Percentiles rank a stretch among this genome's conserved stretches.
phyloP scores from a whole-genome alignment of 2,888 invertebrate genomes.

The Stegophylla sp. region DNA sequence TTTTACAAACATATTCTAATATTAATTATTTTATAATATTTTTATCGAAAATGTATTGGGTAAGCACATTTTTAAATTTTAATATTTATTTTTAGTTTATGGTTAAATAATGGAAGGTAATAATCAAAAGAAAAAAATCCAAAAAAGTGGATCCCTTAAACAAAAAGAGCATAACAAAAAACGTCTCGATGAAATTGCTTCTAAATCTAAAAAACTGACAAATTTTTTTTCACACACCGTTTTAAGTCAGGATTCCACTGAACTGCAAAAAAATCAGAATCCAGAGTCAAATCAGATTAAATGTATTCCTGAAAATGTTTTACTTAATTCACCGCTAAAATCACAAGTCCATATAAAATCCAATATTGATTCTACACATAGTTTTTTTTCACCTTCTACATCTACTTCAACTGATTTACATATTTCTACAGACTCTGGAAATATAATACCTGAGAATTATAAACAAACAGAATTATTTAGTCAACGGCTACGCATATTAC shows the following conservation, averaged over 20 bases:
- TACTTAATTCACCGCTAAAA: neutral
- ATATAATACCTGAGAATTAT: neutral
- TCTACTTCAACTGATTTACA: slow-evolving; percentile 3
- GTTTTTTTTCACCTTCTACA: neutral
- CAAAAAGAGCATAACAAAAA: slow-evolving; percentile 8
- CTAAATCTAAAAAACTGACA: slow-evolving; percentile 7
- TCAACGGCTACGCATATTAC: too few relatives aligned
- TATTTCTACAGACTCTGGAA: too few relatives aligned
- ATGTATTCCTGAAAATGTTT: neutral
- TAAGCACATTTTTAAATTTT: too few relatives aligned
- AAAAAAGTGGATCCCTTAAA: slow-evolving; percentile 6
- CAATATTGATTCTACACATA: neutral
- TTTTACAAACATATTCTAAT: too few relatives aligned
- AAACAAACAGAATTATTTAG: neutral
- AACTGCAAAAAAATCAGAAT: neutral
- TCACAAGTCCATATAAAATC: too few relatives aligned
- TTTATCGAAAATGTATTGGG: too few relatives aligned
- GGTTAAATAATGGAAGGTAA: too few relatives aligned
- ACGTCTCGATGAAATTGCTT: neutral
- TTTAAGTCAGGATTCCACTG: neutral
- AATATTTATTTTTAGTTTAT: too few relatives aligned
- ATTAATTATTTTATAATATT: too few relatives aligned
- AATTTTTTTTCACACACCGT: neutral
- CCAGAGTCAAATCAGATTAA: neutral
- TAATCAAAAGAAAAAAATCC: slow-evolving; percentile 3